Percentiles rank a stretch among this genome's conserved stretches.
Evolutionary conservation across 2,888 invertebrate species (phyloP).

Genomic region (Odontomyia ornata): DNA sequence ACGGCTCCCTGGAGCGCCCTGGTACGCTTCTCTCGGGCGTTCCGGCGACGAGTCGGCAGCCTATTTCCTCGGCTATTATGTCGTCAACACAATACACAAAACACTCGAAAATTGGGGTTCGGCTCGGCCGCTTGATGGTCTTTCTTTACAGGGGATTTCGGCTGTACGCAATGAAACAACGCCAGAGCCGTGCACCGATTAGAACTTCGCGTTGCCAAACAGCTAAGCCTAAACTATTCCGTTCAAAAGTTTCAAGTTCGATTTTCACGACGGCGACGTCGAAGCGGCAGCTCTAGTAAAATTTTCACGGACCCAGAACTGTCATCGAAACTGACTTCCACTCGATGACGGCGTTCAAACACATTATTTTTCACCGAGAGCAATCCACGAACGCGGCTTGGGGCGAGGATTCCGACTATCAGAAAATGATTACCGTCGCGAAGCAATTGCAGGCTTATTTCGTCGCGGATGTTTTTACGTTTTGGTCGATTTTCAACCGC

Average conservation of each 20-base stretch:
- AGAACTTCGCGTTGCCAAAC: neutral
- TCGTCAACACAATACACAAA: constrained; percentile 20
- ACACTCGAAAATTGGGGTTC: constrained; percentile 18
- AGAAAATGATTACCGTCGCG: neutral
- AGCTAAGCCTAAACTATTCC: neutral
- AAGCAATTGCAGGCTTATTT: neutral
- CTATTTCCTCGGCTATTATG: neutral
- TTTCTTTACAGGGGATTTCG: neutral
- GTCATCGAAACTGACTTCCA: constrained; percentile 46
- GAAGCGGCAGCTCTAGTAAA: constrained; percentile 42
- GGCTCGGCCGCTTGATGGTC: constrained; percentile 8
- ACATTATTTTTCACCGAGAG: constrained; percentile 18
- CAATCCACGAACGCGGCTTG: constrained; percentile 12
- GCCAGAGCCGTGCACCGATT: neutral
- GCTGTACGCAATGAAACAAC: neutral
- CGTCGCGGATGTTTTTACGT: constrained; percentile 15
- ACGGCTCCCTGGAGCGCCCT: constrained; percentile 8
- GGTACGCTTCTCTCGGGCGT: neutral
- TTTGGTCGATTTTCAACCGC: constrained; percentile 41
- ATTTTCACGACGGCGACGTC: constrained; percentile 13
- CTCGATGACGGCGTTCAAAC: constrained; percentile 40
- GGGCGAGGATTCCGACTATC: neutral
- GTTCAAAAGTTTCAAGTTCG: neutral
- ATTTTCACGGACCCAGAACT: constrained; percentile 49
- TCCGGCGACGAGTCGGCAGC: constrained; percentile 2